Percentiles rank a stretch among this genome's conserved stretches.
Evolutionary conservation across 1,140 invertebrate genomes (phyloP).

Genomic region (Eciton burchellii): DNA sequence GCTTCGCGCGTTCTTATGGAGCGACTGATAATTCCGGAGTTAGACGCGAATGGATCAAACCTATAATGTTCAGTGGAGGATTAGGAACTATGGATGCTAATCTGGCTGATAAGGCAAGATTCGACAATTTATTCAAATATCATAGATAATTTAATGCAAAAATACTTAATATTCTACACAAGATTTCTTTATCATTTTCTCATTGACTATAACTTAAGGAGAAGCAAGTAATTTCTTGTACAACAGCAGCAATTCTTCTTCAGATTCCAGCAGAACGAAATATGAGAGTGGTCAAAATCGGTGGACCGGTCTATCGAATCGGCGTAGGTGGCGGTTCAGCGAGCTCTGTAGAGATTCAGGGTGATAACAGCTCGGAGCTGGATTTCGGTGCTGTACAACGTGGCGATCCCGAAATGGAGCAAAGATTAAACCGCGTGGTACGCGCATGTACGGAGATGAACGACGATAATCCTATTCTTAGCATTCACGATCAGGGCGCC

Average conservation of each 20-base stretch:
- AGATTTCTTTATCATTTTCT: too few species aligned
- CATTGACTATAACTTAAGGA: too few species aligned
- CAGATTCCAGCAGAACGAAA: conserved; percentile 79
- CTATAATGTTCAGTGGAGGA: conserved; percentile 99
- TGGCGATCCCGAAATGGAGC: conserved; percentile 99
- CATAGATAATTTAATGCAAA: conserved; percentile 33
- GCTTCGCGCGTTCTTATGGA: conserved; percentile 97
- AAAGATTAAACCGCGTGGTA: conserved; percentile 97
- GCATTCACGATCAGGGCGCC: conserved; percentile 98
- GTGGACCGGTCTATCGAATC: conserved; percentile 98
- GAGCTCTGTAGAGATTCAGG: conserved; percentile 96
- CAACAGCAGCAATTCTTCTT: background rate
- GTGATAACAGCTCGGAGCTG: conserved; percentile 93
- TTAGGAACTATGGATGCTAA: conserved; percentile 95
- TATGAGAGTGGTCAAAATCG: conserved; percentile 96
- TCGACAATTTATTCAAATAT: conserved; percentile 15
- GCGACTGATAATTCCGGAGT: conserved; percentile 88
- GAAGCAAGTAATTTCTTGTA: too few species aligned
- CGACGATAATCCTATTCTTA: conserved; percentile 94
- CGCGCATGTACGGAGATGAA: conserved; percentile 95
- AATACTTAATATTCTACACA: conserved; percentile 69
- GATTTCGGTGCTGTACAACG: conserved; percentile 99
- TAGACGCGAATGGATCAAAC: conserved; percentile 97
- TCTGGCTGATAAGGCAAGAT: conserved; percentile 90
- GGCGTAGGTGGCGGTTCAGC: conserved; percentile 98